These are phyloP conservation scores for Lordiphosa collinella DNA, from an alignment of 1,140 invertebrate genomes.

Conservation along the genomic window DNA sequence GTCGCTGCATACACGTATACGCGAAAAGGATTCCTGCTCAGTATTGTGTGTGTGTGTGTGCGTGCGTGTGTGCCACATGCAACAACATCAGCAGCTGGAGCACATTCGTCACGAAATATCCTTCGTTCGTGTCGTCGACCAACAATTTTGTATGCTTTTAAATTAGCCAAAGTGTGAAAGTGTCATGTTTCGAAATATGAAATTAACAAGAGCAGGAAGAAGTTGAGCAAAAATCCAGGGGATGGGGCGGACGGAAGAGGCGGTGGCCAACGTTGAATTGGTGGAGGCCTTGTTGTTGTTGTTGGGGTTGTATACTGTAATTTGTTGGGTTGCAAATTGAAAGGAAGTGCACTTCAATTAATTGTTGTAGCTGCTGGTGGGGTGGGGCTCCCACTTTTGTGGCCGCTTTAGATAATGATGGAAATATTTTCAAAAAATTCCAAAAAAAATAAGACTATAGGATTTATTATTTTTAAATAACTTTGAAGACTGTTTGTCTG, in stretches of 20 bases:
- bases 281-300: conserved; percentile 16
- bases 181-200: conserved; percentile 75
- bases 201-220: conserved; percentile 49
- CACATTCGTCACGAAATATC: conserved; percentile 66
- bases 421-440: no score
- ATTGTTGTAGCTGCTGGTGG: conserved; percentile 24
- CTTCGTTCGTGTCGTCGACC: conserved; percentile 51
- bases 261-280: conserved; percentile 10
- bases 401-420: background rate
- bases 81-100: conserved; percentile 33
- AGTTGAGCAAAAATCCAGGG: conserved; percentile 11
- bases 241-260: conserved; percentile 14
- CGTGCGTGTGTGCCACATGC: conserved; percentile 50
- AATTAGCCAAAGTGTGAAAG: conserved; percentile 75
- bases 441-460: no score
- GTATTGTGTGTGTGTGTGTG: conserved; percentile 16
- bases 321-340: conserved; percentile 62
- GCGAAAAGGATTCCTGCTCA: conserved; percentile 53
- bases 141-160: conserved; percentile 72
- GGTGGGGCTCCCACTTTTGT: conserved; percentile 1
- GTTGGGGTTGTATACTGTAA: conserved; percentile 42
- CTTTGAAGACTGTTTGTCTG: no score
- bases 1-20: conserved; percentile 39
- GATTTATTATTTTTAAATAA: no score
- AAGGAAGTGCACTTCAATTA: conserved; percentile 74